Conservation (phyloP, 1,140 invertebrate genomes). For the Elymnias hypermnestra region DNA sequence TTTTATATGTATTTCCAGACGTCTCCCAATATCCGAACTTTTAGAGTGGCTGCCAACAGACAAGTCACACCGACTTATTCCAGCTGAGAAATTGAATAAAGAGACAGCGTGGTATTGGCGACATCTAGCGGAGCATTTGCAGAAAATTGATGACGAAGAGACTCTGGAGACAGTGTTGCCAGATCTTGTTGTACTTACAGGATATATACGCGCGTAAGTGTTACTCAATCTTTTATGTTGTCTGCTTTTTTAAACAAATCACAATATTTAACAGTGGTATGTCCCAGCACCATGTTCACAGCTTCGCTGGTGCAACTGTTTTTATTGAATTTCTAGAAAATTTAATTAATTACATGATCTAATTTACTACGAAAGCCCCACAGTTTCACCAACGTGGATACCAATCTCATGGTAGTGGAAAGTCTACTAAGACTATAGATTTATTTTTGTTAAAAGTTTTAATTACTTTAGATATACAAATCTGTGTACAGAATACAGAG, state of each 20-base stretch:
- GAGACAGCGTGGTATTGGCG: constrained; percentile 75
- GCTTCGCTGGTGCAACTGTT: no score
- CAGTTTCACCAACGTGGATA: no score
- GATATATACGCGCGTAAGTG: constrained; percentile 69
- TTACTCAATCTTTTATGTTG: constrained; percentile 7
- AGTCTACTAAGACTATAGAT: no score
- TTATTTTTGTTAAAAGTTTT: no score
- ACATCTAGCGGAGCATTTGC: constrained; percentile 65
- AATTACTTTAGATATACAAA: no score
- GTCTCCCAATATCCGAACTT: constrained; percentile 62
- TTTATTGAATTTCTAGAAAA: no score
- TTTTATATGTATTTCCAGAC: constrained; percentile 39
- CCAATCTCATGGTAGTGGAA: no score
- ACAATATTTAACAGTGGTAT: no score
- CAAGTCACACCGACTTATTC: constrained; percentile 53
- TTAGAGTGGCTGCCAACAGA: constrained; percentile 71
- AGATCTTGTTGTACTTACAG: constrained; percentile 64
- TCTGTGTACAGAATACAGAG: no score
- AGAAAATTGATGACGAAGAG: constrained; percentile 67
- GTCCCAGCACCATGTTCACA: no score
- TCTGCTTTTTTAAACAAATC: neutral
- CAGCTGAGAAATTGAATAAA: constrained; percentile 67
- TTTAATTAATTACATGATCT: no score
- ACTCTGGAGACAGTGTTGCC: constrained; percentile 62
- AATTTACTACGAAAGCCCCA: no score